Evolutionary conservation across 1,140 invertebrate species (phyloP), one percentile per base, ranked within the genome.

Genomic region (Scaptomyza pallida): DNA sequence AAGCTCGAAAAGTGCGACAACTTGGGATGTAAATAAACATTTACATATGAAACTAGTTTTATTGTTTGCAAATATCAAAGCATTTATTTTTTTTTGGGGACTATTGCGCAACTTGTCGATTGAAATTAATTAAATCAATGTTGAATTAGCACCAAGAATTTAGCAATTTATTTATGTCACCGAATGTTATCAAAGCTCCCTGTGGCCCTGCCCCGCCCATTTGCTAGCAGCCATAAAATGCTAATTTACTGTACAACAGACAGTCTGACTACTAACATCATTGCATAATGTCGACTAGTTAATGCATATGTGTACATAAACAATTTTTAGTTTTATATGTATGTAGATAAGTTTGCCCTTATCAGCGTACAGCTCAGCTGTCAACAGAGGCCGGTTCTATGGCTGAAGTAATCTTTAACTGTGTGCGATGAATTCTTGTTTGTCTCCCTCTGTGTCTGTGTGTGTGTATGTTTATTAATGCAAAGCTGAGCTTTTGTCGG

Each of bases 401-500:
- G 26, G 5, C 4, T 0, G 5, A 6, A 26, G 5, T 30, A 41
- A 52, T 52, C 45, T 47, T 17, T 23, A 8, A 21, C 47, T 63
- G 17, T 60, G 12, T 21, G 51, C 33, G 33, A 37, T 37, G 12
- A 12, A 12, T 4, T n/a, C 12, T 37, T 30, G 23, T 26, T 21
- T 23, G 56, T 37, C 4, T 45, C 17, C 41, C n/a, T 19, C 19
- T 55, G 10, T 15, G 5, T 40, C 15, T 19, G 26, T 55, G 19
- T 21, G 33, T 62, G 50, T 33, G 3, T 3, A 12, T 41, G 21
- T 47, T 15, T 45, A 9, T 9, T 12, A 10, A 9, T 8, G 16
- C 26, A 48, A 86, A 83, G 76, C 76, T 60, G 15, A 73, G 80
- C 75, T 83, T 83, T 71, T 41, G 51, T 44, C 43, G 23, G n/a